A percentile compares a stretch with the other conserved stretches of the same genome.
phyloP scores from a whole-genome alignment of 2,888 invertebrate genomes.

The Amphipoea lucens region DNA sequence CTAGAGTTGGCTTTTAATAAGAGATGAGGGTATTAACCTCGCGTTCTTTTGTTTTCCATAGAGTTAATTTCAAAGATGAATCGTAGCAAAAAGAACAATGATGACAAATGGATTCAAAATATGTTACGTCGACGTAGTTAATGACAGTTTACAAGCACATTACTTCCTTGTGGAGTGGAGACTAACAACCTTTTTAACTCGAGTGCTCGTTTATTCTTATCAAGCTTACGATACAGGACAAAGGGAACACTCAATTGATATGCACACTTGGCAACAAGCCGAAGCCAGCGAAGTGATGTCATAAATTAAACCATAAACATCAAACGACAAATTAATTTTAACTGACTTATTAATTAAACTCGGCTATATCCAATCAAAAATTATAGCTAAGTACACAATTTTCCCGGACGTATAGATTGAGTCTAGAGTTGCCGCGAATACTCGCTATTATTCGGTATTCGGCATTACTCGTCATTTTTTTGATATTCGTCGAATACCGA shows the following conservation, averaged over 20 bases:
- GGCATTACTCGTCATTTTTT: too few species aligned
- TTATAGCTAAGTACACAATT: constrained; percentile 2
- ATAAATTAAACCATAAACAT: constrained; percentile 33
- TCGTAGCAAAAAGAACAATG: constrained; percentile 23
- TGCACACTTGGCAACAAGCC: constrained; percentile 52
- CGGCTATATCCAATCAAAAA: constrained; percentile 5
- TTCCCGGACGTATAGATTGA: neutral
- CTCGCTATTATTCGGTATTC: too few species aligned
- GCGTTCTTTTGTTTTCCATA: neutral
- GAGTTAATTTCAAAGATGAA: constrained; percentile 10
- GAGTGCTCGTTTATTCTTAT: constrained; percentile 36
- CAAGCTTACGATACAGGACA: constrained; percentile 38
- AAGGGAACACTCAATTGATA: constrained; percentile 51
- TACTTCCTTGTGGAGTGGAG: constrained; percentile 6
- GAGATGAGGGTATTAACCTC: neutral
- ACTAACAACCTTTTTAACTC: constrained; percentile 18
- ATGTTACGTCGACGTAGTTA: constrained; percentile 19
- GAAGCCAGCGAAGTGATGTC: constrained; percentile 22
- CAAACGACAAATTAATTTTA: constrained; percentile 13
- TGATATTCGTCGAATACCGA: too few species aligned
- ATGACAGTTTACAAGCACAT: constrained; percentile 16
- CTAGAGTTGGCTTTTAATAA: constrained; percentile 20
- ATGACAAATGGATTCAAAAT: constrained; percentile 31
- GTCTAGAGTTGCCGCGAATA: too few species aligned
- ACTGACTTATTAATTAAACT: constrained; percentile 9